Evolutionary conservation across 1,140 invertebrate genomes (phyloP).

Genomic region (Ostrea denselamellosa): DNA sequence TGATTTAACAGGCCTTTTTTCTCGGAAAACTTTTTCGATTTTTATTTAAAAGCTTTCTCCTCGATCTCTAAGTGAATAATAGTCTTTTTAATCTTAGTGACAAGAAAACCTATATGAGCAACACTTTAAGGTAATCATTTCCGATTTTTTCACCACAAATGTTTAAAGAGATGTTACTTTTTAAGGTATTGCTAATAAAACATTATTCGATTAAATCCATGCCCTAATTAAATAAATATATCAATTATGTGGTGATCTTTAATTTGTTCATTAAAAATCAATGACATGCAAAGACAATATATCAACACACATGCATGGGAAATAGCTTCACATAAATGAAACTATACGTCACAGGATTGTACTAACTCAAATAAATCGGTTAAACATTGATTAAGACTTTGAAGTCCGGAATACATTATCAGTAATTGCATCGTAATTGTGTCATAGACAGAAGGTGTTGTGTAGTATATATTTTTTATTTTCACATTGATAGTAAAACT

Average conservation of each 20-base stretch:
- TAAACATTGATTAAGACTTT: background rate
- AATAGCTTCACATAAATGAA: background rate
- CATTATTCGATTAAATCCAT: slow-evolving; percentile 4
- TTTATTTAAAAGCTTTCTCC: no score
- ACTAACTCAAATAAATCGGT: background rate
- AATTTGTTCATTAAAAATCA: background rate
- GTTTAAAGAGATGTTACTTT: background rate
- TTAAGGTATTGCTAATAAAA: background rate
- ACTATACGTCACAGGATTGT: background rate
- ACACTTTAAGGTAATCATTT: background rate
- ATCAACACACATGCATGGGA: background rate
- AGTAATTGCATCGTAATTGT: background rate
- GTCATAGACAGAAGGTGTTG: background rate
- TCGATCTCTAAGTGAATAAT: no score
- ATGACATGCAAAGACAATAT: slow-evolving; percentile 6
- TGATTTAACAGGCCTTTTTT: no score
- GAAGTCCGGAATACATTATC: slow-evolving; percentile 20
- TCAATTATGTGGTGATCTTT: background rate
- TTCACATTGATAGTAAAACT: background rate
- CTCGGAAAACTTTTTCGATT: no score
- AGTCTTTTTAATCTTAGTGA: no score
- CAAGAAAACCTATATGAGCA: no score
- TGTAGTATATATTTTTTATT: background rate
- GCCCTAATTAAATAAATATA: background rate
- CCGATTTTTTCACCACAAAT: background rate